Conservation (phyloP, 2,888 invertebrate species). For the Pyrgus malvae region DNA sequence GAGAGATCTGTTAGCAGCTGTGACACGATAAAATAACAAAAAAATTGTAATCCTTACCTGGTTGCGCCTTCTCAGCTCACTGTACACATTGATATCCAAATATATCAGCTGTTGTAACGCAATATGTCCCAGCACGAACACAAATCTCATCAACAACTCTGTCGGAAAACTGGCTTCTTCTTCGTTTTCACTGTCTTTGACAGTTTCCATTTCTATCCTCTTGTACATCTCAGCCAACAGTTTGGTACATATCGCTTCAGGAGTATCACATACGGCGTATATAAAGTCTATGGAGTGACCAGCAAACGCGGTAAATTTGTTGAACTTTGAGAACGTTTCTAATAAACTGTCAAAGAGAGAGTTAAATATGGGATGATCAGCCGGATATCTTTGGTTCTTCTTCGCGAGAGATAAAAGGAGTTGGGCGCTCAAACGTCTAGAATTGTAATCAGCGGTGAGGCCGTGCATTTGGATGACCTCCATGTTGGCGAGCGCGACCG, state of each 20-base stretch:
- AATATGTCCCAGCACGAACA: slow-evolving; percentile 87
- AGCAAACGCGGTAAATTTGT: slow-evolving; percentile 76
- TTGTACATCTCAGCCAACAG: slow-evolving; percentile 73
- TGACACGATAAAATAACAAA: too few relatives aligned
- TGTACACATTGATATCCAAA: slow-evolving; percentile 91
- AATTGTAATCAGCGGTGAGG: slow-evolving; percentile 78
- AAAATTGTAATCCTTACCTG: slow-evolving; percentile 59
- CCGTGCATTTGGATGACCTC: slow-evolving; percentile 88
- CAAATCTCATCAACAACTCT: slow-evolving; percentile 75
- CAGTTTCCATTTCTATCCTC: slow-evolving; percentile 63
- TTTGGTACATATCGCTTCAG: slow-evolving; percentile 76
- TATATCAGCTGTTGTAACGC: slow-evolving; percentile 90
- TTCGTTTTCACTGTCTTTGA: slow-evolving; percentile 54
- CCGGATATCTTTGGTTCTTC: slow-evolving; percentile 64
- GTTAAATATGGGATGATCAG: slow-evolving; percentile 60
- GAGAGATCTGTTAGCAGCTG: too few relatives aligned
- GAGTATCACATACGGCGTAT: slow-evolving; percentile 81
- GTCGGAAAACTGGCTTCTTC: slow-evolving; percentile 59
- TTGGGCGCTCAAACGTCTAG: slow-evolving; percentile 60
- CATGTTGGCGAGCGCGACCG: slow-evolving; percentile 85
- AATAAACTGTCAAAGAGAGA: slow-evolving; percentile 64
- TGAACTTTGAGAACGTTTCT: slow-evolving; percentile 69
- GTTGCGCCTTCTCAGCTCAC: slow-evolving; percentile 85
- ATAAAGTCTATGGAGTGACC: slow-evolving; percentile 77
- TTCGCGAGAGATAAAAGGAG: slow-evolving; percentile 59